Evolutionary conservation across 2,113 vertebrate genomes (phyloP).

Genomic region (Pachycephala philippinensis): DNA sequence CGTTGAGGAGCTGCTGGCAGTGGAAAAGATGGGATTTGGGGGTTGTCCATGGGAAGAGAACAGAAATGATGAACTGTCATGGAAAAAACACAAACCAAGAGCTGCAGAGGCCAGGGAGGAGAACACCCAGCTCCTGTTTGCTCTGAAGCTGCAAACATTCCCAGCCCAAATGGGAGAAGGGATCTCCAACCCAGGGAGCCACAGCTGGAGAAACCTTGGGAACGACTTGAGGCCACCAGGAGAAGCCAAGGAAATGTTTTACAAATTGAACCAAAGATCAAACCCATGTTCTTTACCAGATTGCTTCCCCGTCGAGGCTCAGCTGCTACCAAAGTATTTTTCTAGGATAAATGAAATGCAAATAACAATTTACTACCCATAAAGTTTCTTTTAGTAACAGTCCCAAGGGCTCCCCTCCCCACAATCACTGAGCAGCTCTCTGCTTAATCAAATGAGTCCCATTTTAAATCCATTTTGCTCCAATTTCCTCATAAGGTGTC

Average conservation of each 20-base stretch:
- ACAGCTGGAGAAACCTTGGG: neutral
- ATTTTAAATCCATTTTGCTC: neutral
- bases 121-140: rapidly evolving
- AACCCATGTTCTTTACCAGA: neutral
- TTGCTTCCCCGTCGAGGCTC: neutral
- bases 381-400: neutral
- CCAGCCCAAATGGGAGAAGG: neutral
- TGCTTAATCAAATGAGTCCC: neutral
- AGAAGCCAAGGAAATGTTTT: neutral
- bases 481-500: neutral
- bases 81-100: neutral
- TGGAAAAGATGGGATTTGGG: neutral
- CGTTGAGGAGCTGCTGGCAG: neutral
- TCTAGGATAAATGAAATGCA: neutral
- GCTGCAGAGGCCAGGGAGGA: neutral
- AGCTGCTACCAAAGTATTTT: neutral
- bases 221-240: neutral
- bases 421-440: neutral
- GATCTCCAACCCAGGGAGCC: neutral
- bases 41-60: rapidly evolving
- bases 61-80: neutral
- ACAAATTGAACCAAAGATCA: neutral
- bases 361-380: neutral
- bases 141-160: neutral
- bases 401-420: neutral